Evolutionary conservation across 2,888 invertebrate genomes (phyloP).

Genomic region (Meiosimyza platycephala): DNA sequence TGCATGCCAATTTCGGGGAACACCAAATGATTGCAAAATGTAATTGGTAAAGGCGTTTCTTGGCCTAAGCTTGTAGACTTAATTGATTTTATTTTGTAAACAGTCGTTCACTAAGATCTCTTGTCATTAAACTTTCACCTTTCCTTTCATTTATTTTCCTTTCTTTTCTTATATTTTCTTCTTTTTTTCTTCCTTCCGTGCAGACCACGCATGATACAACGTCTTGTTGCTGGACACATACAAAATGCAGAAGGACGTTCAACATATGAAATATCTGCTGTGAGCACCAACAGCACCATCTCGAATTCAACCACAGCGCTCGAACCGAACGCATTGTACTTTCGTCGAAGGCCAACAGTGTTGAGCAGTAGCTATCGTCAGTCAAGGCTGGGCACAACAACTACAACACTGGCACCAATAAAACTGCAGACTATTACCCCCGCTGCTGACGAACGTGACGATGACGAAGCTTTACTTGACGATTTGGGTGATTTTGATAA

Average conservation of each 20-base stretch:
- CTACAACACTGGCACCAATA: constrained; percentile 27
- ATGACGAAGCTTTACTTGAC: constrained; percentile 62
- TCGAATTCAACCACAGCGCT: constrained; percentile 41
- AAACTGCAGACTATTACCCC: background rate
- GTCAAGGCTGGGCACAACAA: constrained; percentile 36
- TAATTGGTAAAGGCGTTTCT: constrained; percentile 10
- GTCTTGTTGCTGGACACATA: constrained; percentile 78
- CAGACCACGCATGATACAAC: constrained; percentile 72
- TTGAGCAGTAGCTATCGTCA: constrained; percentile 56
- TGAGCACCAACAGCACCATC: constrained; percentile 53
- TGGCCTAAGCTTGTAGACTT: too few relatives aligned
- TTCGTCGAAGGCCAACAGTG: constrained; percentile 46
- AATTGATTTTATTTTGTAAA: too few relatives aligned
- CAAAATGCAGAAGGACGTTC: constrained; percentile 62
- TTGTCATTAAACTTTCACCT: background rate
- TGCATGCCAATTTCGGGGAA: background rate
- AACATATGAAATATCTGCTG: constrained; percentile 57
- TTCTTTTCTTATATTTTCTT: too few relatives aligned
- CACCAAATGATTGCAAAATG: background rate
- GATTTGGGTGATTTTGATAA: constrained; percentile 66
- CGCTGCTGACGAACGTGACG: constrained; percentile 49
- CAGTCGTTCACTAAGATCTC: too few relatives aligned
- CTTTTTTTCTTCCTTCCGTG: constrained; percentile 41
- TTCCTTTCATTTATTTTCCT: constrained; percentile 5
- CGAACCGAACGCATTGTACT: constrained; percentile 33